These are phyloP conservation scores for Oxyteleia sp. DNA, from an alignment of 2,888 invertebrate genomes.

Conservation along the genomic window DNA sequence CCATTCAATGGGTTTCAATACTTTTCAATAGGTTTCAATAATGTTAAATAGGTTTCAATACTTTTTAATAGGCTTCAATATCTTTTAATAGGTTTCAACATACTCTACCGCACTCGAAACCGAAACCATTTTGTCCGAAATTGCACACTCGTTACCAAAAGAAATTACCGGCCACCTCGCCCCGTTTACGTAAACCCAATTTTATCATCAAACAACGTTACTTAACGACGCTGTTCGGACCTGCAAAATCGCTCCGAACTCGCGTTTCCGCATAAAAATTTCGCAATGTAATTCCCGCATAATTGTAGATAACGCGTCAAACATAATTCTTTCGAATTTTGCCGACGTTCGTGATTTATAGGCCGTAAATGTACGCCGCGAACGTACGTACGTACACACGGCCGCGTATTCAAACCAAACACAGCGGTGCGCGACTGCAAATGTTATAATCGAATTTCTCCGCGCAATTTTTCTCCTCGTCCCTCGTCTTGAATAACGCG, in stretches of 20 bases:
- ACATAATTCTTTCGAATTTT: slow-evolving; percentile 45
- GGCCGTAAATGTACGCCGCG: slow-evolving; percentile 55
- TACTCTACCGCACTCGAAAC: too few species aligned
- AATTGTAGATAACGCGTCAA: slow-evolving; percentile 60
- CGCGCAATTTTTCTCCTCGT: slow-evolving; percentile 10
- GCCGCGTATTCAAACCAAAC: slow-evolving; percentile 50
- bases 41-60: too few species aligned
- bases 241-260: slow-evolving; percentile 19
- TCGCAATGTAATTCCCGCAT: slow-evolving; percentile 43
- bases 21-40: too few species aligned
- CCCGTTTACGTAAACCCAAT: too few species aligned
- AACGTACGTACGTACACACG: slow-evolving; percentile 27
- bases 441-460: slow-evolving; percentile 63
- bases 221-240: too few species aligned
- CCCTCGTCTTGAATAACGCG: slow-evolving; percentile 40
- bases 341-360: slow-evolving; percentile 55
- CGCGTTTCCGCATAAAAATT: slow-evolving; percentile 41
- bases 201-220: too few species aligned
- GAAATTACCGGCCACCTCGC: too few species aligned
- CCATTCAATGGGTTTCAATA: too few species aligned
- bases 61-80: too few species aligned
- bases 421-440: slow-evolving; percentile 29
- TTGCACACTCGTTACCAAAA: too few species aligned
- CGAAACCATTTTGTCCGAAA: too few species aligned
- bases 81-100: too few species aligned